These are phyloP conservation scores for Tychaedon coryphoeus DNA, from an alignment of 2,113 vertebrate genomes.

Conservation along the genomic window DNA sequence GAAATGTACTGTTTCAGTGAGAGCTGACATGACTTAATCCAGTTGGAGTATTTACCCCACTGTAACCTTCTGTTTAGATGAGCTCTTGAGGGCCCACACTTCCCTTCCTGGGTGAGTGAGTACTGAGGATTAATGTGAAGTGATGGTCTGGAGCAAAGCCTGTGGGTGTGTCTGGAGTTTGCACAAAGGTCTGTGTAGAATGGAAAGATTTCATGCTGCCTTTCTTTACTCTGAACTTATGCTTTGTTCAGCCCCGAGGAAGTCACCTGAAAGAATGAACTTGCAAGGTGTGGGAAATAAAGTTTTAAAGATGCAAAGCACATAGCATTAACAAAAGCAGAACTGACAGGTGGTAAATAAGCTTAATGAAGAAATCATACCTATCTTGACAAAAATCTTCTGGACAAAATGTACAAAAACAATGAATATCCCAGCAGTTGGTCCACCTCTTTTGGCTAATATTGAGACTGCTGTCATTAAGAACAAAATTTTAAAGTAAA, in stretches of 20 bases:
- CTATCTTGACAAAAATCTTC: not conserved
- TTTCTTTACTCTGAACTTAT: not conserved
- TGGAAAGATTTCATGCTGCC: not conserved
- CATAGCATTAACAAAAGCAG: not conserved
- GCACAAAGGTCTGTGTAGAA: not conserved
- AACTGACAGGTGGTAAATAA: not conserved
- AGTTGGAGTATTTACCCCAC: not conserved
- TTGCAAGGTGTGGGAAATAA: not conserved
- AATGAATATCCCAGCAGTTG: not conserved
- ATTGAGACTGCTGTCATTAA: not conserved
- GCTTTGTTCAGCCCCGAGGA: not conserved
- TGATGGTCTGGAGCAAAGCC: not conserved
- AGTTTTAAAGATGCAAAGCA: not conserved
- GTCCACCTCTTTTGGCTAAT: not conserved
- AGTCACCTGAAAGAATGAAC: not conserved
- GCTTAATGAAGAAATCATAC: not conserved
- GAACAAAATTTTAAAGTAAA: not conserved
- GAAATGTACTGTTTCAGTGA: not conserved
- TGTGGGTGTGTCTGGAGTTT: not conserved
- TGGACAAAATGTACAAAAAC: not conserved
- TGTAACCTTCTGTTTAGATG: not conserved
- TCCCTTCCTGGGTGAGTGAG: not conserved
- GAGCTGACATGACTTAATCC: not conserved
- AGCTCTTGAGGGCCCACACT: not conserved
- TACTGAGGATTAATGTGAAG: not conserved